phyloP scores from a whole-genome alignment of 2,888 invertebrate species.

The Neocrepidodera transversa region DNA sequence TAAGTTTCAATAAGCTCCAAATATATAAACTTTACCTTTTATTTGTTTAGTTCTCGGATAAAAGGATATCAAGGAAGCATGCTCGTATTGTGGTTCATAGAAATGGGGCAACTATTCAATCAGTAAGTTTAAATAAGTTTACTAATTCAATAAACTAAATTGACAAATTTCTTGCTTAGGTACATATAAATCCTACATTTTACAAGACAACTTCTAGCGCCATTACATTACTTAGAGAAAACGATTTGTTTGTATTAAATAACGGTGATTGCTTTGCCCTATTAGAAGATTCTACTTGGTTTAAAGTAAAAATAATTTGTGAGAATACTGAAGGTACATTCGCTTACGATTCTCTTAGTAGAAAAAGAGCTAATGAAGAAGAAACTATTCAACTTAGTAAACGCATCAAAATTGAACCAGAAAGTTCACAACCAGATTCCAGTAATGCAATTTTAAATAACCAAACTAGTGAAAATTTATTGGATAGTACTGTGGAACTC shows the following conservation, averaged over 20 bases:
- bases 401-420: not conserved
- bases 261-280: slow-evolving; percentile 65
- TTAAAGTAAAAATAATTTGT: slow-evolving; percentile 56
- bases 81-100: slow-evolving; percentile 59
- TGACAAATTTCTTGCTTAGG: slow-evolving; percentile 54
- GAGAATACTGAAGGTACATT: slow-evolving; percentile 19
- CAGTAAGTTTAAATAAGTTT: slow-evolving; percentile 52
- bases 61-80: slow-evolving; percentile 65
- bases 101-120: slow-evolving; percentile 58
- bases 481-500: not conserved
- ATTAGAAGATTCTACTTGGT: slow-evolving; percentile 63
- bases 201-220: slow-evolving; percentile 55
- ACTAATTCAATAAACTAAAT: no score
- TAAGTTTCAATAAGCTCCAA: slow-evolving; percentile 26
- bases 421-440: no score
- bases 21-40: no score
- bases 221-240: slow-evolving; percentile 57
- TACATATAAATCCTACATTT: slow-evolving; percentile 66
- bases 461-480: not conserved
- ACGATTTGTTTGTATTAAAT: slow-evolving; percentile 53
- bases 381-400: not conserved
- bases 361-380: slow-evolving; percentile 10
- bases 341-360: not conserved
- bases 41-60: no score
- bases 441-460: not conserved